Evolutionary conservation across 2,888 invertebrate species (phyloP).

Genomic region (Sympetrum striolatum): DNA sequence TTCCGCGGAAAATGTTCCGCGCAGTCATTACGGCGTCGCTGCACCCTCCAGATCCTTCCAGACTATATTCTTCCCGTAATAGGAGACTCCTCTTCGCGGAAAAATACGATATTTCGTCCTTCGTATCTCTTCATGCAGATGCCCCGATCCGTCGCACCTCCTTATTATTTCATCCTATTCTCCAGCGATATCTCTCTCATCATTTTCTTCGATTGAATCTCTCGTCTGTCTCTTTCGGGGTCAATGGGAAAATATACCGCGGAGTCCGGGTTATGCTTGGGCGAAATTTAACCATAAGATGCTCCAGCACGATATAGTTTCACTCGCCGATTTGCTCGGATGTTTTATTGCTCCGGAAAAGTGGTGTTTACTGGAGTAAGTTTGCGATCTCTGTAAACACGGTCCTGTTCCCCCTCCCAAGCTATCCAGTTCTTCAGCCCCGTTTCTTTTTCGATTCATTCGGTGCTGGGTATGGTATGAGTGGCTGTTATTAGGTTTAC

Average conservation of each 20-base stretch:
- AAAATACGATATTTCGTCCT: neutral
- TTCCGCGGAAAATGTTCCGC: neutral
- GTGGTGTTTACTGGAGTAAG: neutral
- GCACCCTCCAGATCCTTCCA: neutral
- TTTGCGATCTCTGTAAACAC: neutral
- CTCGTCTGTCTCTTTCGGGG: neutral
- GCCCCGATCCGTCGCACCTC: neutral
- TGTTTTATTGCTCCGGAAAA: neutral
- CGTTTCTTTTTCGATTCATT: neutral
- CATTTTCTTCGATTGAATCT: neutral
- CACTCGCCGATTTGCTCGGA: neutral
- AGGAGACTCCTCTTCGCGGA: neutral
- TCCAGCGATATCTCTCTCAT: neutral
- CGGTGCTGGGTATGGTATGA: neutral
- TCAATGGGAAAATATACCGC: neutral
- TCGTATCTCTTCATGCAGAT: neutral
- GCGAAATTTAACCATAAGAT: neutral
- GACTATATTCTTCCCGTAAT: neutral
- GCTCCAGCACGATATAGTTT: neutral
- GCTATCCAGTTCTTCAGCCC: neutral
- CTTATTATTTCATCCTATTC: neutral
- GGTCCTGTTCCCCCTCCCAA: neutral
- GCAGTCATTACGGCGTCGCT: neutral
- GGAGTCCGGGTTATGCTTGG: neutral
- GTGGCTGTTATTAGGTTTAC: neutral